Conservation (phyloP, 2,888 invertebrate species). For the Ophonus ardosiacus region DNA sequence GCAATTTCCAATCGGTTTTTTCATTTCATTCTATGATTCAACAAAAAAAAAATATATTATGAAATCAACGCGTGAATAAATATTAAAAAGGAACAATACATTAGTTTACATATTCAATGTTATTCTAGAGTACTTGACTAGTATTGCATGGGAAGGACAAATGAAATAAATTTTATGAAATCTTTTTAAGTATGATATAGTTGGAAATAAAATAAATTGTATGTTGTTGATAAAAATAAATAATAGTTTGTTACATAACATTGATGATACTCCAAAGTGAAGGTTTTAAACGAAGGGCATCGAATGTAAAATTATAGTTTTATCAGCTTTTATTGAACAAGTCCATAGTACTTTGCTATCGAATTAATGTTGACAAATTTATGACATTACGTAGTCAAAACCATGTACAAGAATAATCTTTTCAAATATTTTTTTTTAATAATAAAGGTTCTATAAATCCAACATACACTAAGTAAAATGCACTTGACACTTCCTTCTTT, state of each 20-base stretch:
- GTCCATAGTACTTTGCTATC: not conserved
- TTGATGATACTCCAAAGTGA: constrained; percentile 9
- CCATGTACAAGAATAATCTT: not conserved
- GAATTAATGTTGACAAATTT: not conserved
- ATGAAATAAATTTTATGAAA: too few species aligned
- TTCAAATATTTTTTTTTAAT: too few species aligned
- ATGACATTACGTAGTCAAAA: constrained; percentile 1
- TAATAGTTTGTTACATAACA: not conserved
- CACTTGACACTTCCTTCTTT: too few species aligned
- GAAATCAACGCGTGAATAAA: not conserved
- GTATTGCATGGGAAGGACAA: not conserved
- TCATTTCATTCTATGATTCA: not conserved
- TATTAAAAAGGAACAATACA: not conserved
- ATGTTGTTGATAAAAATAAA: constrained; percentile 2
- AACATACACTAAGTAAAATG: too few species aligned
- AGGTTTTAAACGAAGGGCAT: constrained; percentile 33
- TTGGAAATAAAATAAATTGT: not conserved
- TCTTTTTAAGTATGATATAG: too few species aligned
- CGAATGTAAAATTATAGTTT: constrained; percentile 19
- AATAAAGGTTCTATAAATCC: too few species aligned
- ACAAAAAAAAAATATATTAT: not conserved
- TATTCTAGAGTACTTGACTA: not conserved
- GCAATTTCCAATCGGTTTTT: not conserved
- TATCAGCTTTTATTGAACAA: constrained; percentile 12
- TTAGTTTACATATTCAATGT: not conserved